Base-by-base conservation (phyloP, 2,113 vertebrate genomes). In the Spea bombifrons region DNA sequence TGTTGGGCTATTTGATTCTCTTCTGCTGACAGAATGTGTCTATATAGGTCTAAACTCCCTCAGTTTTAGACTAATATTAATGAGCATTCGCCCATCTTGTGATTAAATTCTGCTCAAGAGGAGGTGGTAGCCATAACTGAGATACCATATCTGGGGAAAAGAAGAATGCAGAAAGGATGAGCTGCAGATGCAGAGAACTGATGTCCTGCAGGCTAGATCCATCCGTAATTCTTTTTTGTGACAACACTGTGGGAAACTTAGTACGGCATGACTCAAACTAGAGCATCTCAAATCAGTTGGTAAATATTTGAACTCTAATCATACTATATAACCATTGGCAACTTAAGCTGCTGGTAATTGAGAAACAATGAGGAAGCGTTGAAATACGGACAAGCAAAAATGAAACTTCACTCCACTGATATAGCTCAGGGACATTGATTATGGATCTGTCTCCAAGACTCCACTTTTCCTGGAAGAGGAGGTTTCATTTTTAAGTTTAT, bases 171-270 rank as follows among this genome's bases (percentile, higher is more conserved):
- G 30, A 70, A 15, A 50, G 59, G 75, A 5, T 71, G 43, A 52
- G 44, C 66, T 73, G 64, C 64, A 57, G 47, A 74, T 82, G 73
- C 75, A 73, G 61, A 76, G 81, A 75, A 76, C 85, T 78, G 78
- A 57, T 59, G 80, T 75, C 63, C 73, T 63, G 75, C 55, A 73
- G n/a, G 71, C 75, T 78, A 66, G 7, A 67, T 6, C 52, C 53
- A 61, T 7, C 74, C 73, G 52, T 49, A 7, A 0, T 0, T 59
- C 70, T 68, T 77, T 52, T 81, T 71, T 74, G 47, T 76, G 83
- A 59, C 57, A 64, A 46, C 79, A 66, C 84, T 78, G 45, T 12
- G 49, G 78, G 77, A 17, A 4, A 82, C 69, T 82, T 55, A 67
- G 30, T 78, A 75, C 70, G 68, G 81, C 47, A 68, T 84, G 76